Evolutionary conservation across 2,797 vertebrate genomes (phyloP).

Genomic region (Brotula barbata): DNA sequence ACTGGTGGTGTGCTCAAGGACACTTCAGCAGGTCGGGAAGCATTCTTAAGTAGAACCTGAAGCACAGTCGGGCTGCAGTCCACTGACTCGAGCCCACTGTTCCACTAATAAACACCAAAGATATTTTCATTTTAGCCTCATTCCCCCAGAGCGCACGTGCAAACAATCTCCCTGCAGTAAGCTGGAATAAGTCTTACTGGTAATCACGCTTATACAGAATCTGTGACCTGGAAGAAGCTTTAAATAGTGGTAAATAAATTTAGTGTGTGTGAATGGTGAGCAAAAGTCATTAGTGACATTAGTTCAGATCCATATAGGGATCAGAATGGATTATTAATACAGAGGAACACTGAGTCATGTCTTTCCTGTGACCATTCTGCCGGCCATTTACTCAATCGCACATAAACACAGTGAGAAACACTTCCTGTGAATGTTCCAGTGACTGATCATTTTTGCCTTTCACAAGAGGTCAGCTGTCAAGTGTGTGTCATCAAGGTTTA

Average conservation of each 20-base stretch:
- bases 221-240: background rate
- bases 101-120: slow-evolving; percentile 22
- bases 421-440: too few species aligned
- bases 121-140: slow-evolving; percentile 34
- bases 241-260: slow-evolving; percentile 19
- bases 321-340: slow-evolving; percentile 1
- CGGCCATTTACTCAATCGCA: slow-evolving; percentile 18
- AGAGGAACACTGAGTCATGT: slow-evolving; percentile 23
- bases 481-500: slow-evolving; percentile 40
- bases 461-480: slow-evolving; percentile 48
- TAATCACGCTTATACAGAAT: slow-evolving; percentile 29
- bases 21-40: background rate
- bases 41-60: too few species aligned
- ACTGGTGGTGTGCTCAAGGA: background rate
- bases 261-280: too few species aligned
- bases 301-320: background rate
- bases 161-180: slow-evolving; percentile 41
- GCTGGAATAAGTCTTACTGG: slow-evolving; percentile 43
- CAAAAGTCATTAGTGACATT: too few species aligned
- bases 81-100: slow-evolving; percentile 5
- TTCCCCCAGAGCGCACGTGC: slow-evolving; percentile 23
- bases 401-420: slow-evolving; percentile 6
- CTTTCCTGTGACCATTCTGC: slow-evolving; percentile 27
- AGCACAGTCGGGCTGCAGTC: too few species aligned
- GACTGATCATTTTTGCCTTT: slow-evolving; percentile 37